Evolutionary conservation across 2,113 vertebrate genomes (phyloP).

Genomic region (Prochilodus magdalenae): DNA sequence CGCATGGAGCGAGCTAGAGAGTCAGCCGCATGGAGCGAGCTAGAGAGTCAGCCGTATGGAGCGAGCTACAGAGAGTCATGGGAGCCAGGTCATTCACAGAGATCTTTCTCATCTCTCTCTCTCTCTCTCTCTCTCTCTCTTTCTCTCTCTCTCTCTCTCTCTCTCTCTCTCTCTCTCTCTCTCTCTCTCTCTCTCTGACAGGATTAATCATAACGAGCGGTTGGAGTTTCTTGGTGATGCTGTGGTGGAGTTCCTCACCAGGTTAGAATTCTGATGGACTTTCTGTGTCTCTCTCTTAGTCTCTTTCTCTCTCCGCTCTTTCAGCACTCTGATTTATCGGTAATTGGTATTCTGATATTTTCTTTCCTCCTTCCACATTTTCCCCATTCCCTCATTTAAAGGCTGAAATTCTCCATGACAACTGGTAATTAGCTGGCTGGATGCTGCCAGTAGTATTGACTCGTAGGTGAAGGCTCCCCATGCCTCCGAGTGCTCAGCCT

Average conservation of each 20-base stretch:
- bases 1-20: no score
- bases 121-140: no score
- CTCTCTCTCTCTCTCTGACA: slow-evolving; percentile 62
- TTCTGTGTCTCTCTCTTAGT: slow-evolving; percentile 31
- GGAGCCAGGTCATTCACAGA: no score
- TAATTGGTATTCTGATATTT: slow-evolving; percentile 69
- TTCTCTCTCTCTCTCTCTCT: no score
- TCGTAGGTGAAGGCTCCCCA: slow-evolving; percentile 60
- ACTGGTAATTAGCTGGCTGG: slow-evolving; percentile 71
- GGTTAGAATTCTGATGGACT: slow-evolving; percentile 79
- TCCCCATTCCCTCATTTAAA: neutral
- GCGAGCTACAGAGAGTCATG: no score
- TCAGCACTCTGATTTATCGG: slow-evolving; percentile 60
- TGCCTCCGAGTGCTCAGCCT: slow-evolving; percentile 56
- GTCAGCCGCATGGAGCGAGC: no score
- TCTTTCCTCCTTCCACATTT: slow-evolving; percentile 4
- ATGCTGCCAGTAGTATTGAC: slow-evolving; percentile 59
- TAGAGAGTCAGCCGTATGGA: no score
- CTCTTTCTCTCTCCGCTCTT: slow-evolving; percentile 2
- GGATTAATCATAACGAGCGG: slow-evolving; percentile 98
- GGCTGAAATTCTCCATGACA: slow-evolving; percentile 69
- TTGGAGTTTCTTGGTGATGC: slow-evolving; percentile 99
- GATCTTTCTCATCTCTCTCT: no score
- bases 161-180: neutral
- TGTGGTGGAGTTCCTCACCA: slow-evolving; percentile 99